A percentile compares a stretch with the other conserved stretches of the same genome.
Evolutionary conservation across 2,797 vertebrate genomes (phyloP).

Genomic region (Acridotheres tristis): DNA sequence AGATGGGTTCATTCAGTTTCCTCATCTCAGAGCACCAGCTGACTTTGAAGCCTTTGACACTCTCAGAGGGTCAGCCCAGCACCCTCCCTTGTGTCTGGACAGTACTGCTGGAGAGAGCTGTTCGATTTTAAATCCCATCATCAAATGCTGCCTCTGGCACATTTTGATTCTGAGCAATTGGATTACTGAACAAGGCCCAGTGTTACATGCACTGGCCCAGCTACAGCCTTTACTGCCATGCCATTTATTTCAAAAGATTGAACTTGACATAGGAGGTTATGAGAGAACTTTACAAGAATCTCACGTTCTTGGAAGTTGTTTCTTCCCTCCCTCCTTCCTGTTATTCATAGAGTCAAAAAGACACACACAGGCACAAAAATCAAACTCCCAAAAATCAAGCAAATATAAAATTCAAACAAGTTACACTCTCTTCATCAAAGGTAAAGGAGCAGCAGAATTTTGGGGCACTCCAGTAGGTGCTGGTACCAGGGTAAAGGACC

Average conservation of each 20-base stretch:
- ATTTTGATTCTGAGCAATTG: neutral
- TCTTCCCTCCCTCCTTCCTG: neutral
- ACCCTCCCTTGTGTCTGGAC: neutral
- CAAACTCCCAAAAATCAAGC: neutral
- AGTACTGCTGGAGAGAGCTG: neutral
- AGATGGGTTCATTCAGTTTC: neutral
- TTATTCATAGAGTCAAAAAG: neutral
- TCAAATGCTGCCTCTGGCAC: slow-evolving; percentile 10
- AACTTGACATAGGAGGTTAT: neutral
- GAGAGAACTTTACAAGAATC: neutral
- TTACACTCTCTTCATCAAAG: neutral
- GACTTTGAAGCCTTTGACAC: neutral
- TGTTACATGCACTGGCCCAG: neutral
- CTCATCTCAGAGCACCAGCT: neutral
- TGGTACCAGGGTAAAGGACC: neutral
- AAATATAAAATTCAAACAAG: neutral
- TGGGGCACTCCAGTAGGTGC: neutral
- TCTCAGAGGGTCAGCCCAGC: neutral
- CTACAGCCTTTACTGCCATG: neutral
- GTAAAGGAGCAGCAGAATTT: neutral
- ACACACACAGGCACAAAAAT: neutral
- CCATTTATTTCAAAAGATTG: slow-evolving; percentile 5
- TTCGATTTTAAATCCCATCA: slow-evolving; percentile 49
- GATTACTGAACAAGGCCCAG: neutral
- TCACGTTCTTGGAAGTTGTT: neutral